Conservation (phyloP, 2,797 vertebrate genomes). For the Pangasius mekongensis region DNA sequence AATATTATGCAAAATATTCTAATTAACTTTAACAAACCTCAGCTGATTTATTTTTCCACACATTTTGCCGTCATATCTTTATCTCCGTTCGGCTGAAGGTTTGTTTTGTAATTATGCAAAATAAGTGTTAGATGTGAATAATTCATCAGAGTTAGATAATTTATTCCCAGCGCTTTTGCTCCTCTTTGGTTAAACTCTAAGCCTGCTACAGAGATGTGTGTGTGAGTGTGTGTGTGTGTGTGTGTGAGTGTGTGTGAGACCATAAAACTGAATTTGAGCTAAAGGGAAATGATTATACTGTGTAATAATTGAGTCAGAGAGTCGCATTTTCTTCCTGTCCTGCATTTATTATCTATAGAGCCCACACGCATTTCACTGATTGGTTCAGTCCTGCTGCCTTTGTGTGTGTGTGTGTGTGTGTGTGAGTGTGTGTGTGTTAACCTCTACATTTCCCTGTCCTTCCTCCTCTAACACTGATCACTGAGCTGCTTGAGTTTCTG, state of each 20-base stretch:
- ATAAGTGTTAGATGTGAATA: conserved; percentile 13
- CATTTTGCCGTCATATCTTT: background rate
- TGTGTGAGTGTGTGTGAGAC: background rate
- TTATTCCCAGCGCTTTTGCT: conserved; percentile 4
- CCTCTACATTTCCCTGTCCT: background rate
- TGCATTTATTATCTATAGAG: conserved; percentile 3
- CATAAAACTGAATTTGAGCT: background rate
- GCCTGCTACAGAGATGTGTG: background rate
- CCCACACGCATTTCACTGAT: background rate
- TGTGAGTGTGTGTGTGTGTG: conserved; percentile 11
- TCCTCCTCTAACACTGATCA: background rate
- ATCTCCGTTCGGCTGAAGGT: background rate
- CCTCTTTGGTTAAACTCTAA: background rate
- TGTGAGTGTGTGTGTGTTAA: background rate
- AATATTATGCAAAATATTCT: background rate
- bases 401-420: background rate
- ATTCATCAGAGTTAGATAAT: conserved; percentile 3
- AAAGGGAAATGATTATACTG: conserved; percentile 7
- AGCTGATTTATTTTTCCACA: background rate
- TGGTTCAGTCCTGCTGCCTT: background rate
- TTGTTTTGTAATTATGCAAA: conserved; percentile 17
- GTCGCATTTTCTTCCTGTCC: background rate
- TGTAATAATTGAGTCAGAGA: conserved; percentile 21
- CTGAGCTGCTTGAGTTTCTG: conserved; percentile 2
- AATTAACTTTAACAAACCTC: background rate